Base-by-base conservation (phyloP, 2,888 invertebrate genomes). In the Epinotia ramella region DNA sequence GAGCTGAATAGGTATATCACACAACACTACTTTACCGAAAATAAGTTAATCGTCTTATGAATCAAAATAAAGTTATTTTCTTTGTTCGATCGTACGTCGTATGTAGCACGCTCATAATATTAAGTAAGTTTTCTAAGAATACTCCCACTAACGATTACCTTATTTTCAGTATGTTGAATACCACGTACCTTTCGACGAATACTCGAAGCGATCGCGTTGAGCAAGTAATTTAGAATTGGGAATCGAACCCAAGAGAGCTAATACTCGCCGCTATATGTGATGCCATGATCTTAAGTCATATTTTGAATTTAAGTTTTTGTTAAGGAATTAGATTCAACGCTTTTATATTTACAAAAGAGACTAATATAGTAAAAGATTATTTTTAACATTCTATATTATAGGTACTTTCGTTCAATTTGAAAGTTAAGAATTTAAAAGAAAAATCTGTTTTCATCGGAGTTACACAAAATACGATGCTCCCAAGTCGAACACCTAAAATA, bases 101-200 rank as follows among this genome's bases (percentile, higher is more conserved):
- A 24, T 24, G 24, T 24, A 24, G 24, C 24, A 24, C 24, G 24
- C 24, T 28, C 24, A 28, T 2, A 53, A 53, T 46, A 46, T 46
- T 66, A 49, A 40, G 4, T 13, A 3, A 28, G 16, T 18, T 67
- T 28, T 3, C 46, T 9, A 59, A 24, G 7, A 7, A 24, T 7
- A 20, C 18, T 28, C 0, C 6, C 18, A 40, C 16, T 11, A 62
- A 53, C 16, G 24, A 72, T 72, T 20, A 0, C 33, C n/a, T 46
- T 46, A 72, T 72, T 63, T 57, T 72, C 72, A 72, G 66, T 62
- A 46, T 46, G 40, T 57, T 7, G 3, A 53, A 53, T 12, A 16
- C 3, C 66, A 73, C 76, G 16, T 72, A 76, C 76, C 76, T 76
- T 66, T 72, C 44, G 76, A 63, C 7, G 76, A 66, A 3, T 28